Conservation (phyloP, 2,113 vertebrate species). For the Aythya baeri region DNA sequence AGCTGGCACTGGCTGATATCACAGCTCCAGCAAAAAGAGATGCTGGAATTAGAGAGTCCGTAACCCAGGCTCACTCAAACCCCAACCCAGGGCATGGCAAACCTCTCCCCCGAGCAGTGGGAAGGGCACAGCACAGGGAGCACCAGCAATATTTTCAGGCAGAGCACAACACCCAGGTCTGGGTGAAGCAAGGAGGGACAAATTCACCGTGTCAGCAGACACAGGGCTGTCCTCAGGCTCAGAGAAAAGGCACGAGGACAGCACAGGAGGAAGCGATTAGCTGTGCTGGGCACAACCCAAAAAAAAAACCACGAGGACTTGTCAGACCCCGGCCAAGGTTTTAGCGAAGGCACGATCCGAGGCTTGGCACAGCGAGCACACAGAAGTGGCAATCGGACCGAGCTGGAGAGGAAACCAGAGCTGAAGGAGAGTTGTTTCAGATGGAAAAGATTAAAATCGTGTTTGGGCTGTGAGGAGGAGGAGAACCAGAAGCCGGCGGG, state of each 20-base stretch:
- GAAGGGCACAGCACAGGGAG: neutral
- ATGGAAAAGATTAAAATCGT: slow-evolving; percentile 48
- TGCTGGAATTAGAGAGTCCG: neutral
- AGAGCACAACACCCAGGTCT: neutral
- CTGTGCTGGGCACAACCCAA: neutral
- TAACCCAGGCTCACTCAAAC: neutral
- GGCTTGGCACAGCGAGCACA: neutral
- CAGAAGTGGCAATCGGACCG: slow-evolving; percentile 1
- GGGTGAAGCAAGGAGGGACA: neutral
- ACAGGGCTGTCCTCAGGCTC: neutral
- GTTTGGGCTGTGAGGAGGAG: neutral
- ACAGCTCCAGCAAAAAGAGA: neutral
- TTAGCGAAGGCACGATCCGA: slow-evolving; percentile 7
- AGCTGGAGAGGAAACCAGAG: neutral
- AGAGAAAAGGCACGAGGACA: neutral
- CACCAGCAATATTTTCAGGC: neutral
- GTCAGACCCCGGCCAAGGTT: neutral
- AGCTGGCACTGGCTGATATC: slow-evolving; percentile 1
- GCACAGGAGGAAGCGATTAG: slow-evolving; percentile 36
- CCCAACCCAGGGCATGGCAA: neutral
- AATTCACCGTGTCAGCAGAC: slow-evolving; percentile 15
- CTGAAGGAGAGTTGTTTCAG: neutral
- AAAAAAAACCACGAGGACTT: neutral
- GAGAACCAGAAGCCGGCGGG: neutral
- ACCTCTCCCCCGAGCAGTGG: neutral